A percentile compares a stretch with the other conserved stretches of the same genome.
These are phyloP conservation scores for Alitta virens DNA, from an alignment of 2,888 invertebrate genomes.

Conservation along the genomic window DNA sequence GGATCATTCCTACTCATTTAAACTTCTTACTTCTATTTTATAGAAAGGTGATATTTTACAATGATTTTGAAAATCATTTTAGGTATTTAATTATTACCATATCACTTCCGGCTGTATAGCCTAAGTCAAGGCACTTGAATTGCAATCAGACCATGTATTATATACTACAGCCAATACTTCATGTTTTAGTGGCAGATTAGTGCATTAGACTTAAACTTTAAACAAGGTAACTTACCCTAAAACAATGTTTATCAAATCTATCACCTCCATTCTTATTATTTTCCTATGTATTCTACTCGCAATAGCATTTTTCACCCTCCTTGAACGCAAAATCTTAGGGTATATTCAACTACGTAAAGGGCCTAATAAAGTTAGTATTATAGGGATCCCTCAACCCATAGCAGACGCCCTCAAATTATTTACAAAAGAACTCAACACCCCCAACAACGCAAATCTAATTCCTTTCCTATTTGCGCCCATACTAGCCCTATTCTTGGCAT, in stretches of 20 bases:
- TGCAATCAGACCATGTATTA: no score
- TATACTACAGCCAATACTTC: no score
- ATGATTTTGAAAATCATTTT: no score
- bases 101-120: no score
- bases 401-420: conserved; percentile 73
- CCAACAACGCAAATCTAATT: conserved; percentile 64
- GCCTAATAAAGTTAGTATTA: conserved; percentile 69
- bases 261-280: conserved; percentile 24
- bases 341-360: conserved; percentile 75
- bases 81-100: no score
- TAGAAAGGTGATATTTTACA: no score
- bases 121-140: no score
- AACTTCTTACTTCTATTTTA: no score
- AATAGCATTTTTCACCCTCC: conserved; percentile 71
- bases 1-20: no score
- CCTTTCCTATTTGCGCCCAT: conserved; percentile 66
- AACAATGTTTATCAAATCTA: not conserved
- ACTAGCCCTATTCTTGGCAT: conserved; percentile 64
- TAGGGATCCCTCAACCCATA: conserved; percentile 70
- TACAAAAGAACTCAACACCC: conserved; percentile 62
- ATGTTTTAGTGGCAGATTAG: conserved; percentile 27
- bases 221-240: conserved; percentile 21
- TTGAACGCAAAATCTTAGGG: conserved; percentile 69
- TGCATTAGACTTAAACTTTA: conserved; percentile 33
- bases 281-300: conserved; percentile 62